Evolutionary conservation across 1,140 invertebrate genomes (phyloP), one percentile per base, ranked within the genome.

Genomic region (Nebria ingens): DNA sequence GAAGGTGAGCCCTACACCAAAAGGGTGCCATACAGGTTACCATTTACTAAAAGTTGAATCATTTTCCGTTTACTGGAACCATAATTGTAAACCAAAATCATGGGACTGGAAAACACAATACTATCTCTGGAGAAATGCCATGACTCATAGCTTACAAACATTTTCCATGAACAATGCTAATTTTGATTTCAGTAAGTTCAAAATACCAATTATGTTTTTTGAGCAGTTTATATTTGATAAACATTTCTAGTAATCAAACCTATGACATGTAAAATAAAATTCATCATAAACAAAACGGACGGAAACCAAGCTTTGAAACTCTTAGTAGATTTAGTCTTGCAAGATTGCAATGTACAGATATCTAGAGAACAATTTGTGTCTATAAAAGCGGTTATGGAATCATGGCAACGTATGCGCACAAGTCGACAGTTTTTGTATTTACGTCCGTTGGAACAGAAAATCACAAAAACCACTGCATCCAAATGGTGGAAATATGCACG

Each of bases 401-500:
- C 85, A 0, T 80, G 90, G 58, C 70, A 79, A 59, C 72, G 82
- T 60, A 84, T 87, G 60, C 73, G 77, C 21, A 73, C 86, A 4
- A 89, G 84, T 59, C 83, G 82, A 84, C 80, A 67, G 55, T 66
- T 65, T 40, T 52, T 67, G 20, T 29, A 57, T 6, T 57, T 64
- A 1, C 71, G 77, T 57, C 80, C 81, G 0, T 71, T 71, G 0
- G 61, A 19, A 19, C 19, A 22, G 20, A 11, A 22, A 52, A 21
- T 19, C 12, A 22, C 6, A 22, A 19, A 4, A 6, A 55, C 4
- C 19, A 45, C 34, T 4, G n/a, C 15, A 6, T 51, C 17, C 19
- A 51, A 17, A 11, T 91, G 88, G 87, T 93, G 89, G 89, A 76
- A 74, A 29, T 91, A 91, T 65, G 84, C 85, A 0, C 86, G 80